These are phyloP conservation scores for Barbus barbus DNA, from an alignment of 2,113 vertebrate genomes.

Conservation along the genomic window DNA sequence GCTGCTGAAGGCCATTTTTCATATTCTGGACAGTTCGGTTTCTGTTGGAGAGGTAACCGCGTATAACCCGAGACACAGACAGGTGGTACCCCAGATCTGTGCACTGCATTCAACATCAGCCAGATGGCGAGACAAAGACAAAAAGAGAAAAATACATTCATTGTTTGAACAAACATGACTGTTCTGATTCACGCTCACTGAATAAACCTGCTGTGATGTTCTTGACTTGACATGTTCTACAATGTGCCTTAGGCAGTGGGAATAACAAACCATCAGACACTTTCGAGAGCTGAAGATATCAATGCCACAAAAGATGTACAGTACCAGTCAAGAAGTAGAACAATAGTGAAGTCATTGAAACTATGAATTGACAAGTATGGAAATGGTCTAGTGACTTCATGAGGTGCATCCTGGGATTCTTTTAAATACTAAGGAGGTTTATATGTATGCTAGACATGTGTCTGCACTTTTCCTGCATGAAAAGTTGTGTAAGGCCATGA, in stretches of 20 bases:
- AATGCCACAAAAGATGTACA: not conserved
- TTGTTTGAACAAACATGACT: not conserved
- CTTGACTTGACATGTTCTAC: too few species aligned
- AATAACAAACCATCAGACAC: not conserved
- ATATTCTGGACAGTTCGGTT: constrained; percentile 80
- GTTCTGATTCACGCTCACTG: too few species aligned
- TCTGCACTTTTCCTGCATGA: not conserved
- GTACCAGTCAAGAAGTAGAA: not conserved
- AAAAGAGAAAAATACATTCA: not conserved
- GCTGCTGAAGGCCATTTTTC: constrained; percentile 78
- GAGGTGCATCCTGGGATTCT: not conserved
- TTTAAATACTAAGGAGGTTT: not conserved
- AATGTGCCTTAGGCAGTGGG: not conserved
- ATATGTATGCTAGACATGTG: not conserved
- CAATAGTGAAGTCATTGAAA: not conserved
- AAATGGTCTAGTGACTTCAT: not conserved
- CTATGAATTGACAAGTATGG: not conserved
- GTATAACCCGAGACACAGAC: constrained; percentile 81
- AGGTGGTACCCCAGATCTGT: constrained; percentile 88
- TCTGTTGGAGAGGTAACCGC: constrained; percentile 78
- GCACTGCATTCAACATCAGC: constrained; percentile 72
- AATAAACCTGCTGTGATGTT: too few species aligned
- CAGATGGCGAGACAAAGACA: not conserved
- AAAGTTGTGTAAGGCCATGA: not conserved
- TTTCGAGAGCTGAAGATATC: not conserved